These are phyloP conservation scores for Epinephelus lanceolatus DNA, from an alignment of 2,113 vertebrate species.

Conservation along the genomic window DNA sequence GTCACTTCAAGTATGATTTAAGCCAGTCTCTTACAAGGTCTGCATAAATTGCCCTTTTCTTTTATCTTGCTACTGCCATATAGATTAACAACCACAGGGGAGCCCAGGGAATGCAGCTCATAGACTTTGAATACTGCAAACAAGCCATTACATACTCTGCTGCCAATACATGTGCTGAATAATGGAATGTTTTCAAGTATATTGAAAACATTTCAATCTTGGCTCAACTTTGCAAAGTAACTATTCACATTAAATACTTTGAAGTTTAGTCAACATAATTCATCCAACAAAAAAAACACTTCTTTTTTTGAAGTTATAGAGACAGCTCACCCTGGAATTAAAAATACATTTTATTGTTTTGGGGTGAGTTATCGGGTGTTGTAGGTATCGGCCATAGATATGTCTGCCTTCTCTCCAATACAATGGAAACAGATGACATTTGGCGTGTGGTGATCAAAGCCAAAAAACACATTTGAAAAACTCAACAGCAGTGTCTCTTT, in stretches of 20 bases:
- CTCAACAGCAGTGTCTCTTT: too few species aligned
- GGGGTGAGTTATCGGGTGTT: too few species aligned
- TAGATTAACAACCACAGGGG: conserved; percentile 34
- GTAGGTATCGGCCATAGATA: too few species aligned
- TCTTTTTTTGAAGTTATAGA: too few species aligned
- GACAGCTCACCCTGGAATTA: too few species aligned
- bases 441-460: too few species aligned
- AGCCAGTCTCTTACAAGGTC: conserved; percentile 23
- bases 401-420: too few species aligned
- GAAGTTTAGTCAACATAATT: conserved; percentile 1
- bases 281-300: neutral
- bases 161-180: conserved; percentile 7
- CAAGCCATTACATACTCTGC: conserved; percentile 1
- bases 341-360: too few species aligned
- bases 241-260: neutral
- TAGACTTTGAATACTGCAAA: conserved; percentile 26
- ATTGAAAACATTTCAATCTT: conserved; percentile 10
- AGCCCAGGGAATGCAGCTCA: neutral
- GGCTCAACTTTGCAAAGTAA: conserved; percentile 4
- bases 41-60: conserved; percentile 34
- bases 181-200: conserved; percentile 1
- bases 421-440: too few species aligned
- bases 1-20: conserved; percentile 17
- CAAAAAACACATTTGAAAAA: too few species aligned
- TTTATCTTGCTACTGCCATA: conserved; percentile 39